Evolutionary conservation across 2,113 vertebrate species (phyloP), one percentile per base, ranked within the genome.

Genomic region (Puma concolor): DNA sequence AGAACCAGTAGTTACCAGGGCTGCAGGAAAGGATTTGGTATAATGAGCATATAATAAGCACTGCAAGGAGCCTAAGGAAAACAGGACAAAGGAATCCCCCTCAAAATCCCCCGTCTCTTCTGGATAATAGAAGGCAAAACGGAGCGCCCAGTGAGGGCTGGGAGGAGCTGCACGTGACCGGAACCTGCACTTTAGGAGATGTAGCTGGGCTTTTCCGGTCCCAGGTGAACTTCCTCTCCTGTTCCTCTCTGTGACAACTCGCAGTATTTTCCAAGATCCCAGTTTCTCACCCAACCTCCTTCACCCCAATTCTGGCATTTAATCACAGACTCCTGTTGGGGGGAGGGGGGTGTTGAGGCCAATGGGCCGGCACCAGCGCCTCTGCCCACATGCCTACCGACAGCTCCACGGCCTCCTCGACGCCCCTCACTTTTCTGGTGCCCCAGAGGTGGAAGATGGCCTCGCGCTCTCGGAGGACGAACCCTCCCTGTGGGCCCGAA

Each of bases 351-450:
- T 27, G 6, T 13, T 1, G 67, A 76, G 41, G 2, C 48, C 36
- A 23, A 1, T 14, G 2, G 4, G 19, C 7, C 29, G 21, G 17
- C 27, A 36, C 1, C 7, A 0, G 60, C 0, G 0, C 4, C 5
- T 11, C 44, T 11, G 25, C 54, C 27, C 54, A 11, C 7, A 0
- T 1, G 2, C 17, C 36, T 6, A 1, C 41, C 9, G 50, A 27
- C 1, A 79, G 8, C 11, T 69, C 7, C 38, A 2, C 7, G 3
- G 15, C 27, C 3, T 13, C 3, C 10, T 12, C 36, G 3, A 5
- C 1, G 0, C 10, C 48, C 7, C 12, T 5, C 1, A 4, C 44
- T 23, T 5, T 11, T 7, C 25, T 33, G 5, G n/a, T 36, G 23
- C 52, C 23, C 19, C 5, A 11, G 7, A 8, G 11, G 16, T 14